Evolutionary conservation across 92 coral and sea anemone species (phyloP).

Genomic region (Porites evermanni): DNA sequence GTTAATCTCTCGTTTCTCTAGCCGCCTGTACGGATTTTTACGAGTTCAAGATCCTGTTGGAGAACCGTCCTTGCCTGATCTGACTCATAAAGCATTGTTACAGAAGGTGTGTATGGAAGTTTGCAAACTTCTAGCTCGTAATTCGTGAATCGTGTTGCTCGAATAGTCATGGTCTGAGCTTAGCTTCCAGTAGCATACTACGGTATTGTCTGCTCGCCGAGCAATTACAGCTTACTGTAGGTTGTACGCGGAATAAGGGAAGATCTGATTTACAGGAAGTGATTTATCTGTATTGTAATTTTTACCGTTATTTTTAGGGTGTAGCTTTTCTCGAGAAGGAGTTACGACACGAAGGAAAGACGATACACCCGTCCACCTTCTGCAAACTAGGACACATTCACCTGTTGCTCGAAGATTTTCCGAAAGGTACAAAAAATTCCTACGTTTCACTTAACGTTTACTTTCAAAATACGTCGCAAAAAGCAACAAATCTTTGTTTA

Average conservation of each 20-base stretch:
- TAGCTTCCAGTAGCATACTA: slow-evolving; percentile 2
- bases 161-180: slow-evolving; percentile 1
- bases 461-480: neutral
- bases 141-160: slow-evolving; percentile 22
- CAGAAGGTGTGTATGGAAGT: slow-evolving; percentile 80
- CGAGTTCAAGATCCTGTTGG: slow-evolving; percentile 98
- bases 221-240: slow-evolving; percentile 15
- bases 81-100: slow-evolving; percentile 92
- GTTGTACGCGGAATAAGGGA: slow-evolving; percentile 8
- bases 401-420: slow-evolving; percentile 95
- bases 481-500: too few species aligned
- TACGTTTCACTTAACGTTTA: neutral
- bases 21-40: slow-evolving; percentile 98
- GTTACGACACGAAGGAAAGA: slow-evolving; percentile 77
- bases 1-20: slow-evolving; percentile 59
- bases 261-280: neutral
- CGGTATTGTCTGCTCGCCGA: slow-evolving; percentile 7
- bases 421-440: slow-evolving; percentile 79
- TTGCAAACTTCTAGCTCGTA: slow-evolving; percentile 15
- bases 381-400: slow-evolving; percentile 98
- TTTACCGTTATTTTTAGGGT: slow-evolving; percentile 67
- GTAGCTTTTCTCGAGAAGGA: slow-evolving; percentile 87
- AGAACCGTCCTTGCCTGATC: slow-evolving; percentile 89
- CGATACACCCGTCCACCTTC: slow-evolving; percentile 84
- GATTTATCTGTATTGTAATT: neutral